phyloP scores from a whole-genome alignment of 2,113 vertebrate genomes.

The Callocephalon fimbriatum region DNA sequence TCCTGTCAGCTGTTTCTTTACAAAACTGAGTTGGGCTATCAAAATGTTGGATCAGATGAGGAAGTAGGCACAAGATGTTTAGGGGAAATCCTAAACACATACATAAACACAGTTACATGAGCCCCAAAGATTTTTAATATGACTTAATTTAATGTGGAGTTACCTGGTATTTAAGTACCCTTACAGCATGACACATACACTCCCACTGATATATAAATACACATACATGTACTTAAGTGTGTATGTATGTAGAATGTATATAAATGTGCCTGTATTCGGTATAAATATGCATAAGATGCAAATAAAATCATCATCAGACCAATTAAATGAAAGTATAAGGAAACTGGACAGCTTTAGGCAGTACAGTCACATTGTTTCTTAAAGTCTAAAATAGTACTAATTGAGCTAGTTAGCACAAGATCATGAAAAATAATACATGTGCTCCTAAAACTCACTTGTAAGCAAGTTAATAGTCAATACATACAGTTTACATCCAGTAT shows the following conservation, averaged over 20 bases:
- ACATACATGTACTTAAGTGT: background rate
- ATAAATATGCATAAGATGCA: background rate
- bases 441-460: background rate
- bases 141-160: background rate
- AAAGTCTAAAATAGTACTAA: background rate
- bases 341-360: background rate
- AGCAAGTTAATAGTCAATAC: background rate
- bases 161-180: background rate
- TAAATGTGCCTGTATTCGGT: background rate
- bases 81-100: constrained; percentile 91
- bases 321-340: background rate
- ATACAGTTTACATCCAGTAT: background rate
- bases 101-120: constrained; percentile 19
- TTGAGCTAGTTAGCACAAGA: background rate
- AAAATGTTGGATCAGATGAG: constrained; percentile 98
- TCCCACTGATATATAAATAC: background rate
- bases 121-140: background rate
- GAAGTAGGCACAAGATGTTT: constrained; percentile 97
- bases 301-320: background rate
- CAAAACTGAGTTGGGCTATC: constrained; percentile 98
- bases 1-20: constrained; percentile 96
- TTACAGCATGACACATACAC: background rate
- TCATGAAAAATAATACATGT: background rate
- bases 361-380: background rate
- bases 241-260: background rate